Evolutionary conservation across 2,113 vertebrate genomes (phyloP).

Genomic region (Trematocara macrostoma): DNA sequence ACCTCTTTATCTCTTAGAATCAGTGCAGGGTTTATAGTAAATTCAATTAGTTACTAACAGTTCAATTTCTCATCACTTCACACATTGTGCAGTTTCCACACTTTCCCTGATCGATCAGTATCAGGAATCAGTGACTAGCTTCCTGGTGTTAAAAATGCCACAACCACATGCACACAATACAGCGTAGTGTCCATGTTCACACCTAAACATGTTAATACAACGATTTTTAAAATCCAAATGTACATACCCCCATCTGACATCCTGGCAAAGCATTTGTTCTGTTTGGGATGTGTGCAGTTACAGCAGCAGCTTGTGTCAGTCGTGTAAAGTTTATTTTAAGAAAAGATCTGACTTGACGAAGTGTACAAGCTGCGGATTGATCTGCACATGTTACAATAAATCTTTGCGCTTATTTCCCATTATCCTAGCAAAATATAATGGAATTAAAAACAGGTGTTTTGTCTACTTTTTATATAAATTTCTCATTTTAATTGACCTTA

Average conservation of each 20-base stretch:
- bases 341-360: not conserved
- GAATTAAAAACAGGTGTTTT: not conserved
- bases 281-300: not conserved
- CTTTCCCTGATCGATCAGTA: not conserved
- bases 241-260: not conserved
- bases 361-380: accelerated
- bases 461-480: not conserved
- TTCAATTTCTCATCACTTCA: not conserved
- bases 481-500: not conserved
- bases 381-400: not conserved
- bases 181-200: not conserved
- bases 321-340: not conserved
- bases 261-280: not conserved
- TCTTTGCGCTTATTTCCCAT: not conserved
- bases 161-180: not conserved
- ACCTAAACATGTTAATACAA: not conserved
- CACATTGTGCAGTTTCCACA: not conserved
- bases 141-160: not conserved
- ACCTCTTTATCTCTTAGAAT: not conserved
- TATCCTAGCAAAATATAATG: not conserved
- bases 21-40: not conserved
- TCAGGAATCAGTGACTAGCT: not conserved
- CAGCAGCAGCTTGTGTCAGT: not conserved
- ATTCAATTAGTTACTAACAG: not conserved
- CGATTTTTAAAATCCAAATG: not conserved